phyloP scores from a whole-genome alignment of 1,140 invertebrate species.

The Anoplophora glabripennis region DNA sequence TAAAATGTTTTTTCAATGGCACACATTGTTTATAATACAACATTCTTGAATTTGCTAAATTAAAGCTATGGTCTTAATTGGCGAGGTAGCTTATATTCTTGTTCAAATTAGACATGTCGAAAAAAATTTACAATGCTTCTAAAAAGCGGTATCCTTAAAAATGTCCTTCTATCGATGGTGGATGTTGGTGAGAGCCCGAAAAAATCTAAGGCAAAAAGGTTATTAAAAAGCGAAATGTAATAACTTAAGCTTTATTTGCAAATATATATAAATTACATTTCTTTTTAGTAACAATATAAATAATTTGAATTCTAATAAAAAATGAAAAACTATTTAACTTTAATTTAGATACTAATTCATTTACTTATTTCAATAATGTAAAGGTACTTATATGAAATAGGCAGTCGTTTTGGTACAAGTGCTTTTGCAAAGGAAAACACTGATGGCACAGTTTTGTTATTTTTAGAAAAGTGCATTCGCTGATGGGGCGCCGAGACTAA shows the following conservation, averaged over 20 bases:
- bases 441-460: constrained; percentile 24
- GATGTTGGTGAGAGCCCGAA: constrained; percentile 7
- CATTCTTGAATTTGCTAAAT: too few relatives aligned
- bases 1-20: too few relatives aligned
- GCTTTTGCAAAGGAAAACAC: constrained; percentile 31
- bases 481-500: too few relatives aligned
- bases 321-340: constrained; percentile 22
- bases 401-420: constrained; percentile 39
- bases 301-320: constrained; percentile 22
- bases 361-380: constrained; percentile 6
- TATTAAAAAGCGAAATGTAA: constrained; percentile 45
- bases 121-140: too few relatives aligned
- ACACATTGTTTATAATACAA: too few relatives aligned
- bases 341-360: background rate
- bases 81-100: too few relatives aligned
- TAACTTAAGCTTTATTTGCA: constrained; percentile 45
- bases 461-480: too few relatives aligned
- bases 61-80: too few relatives aligned
- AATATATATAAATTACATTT: constrained; percentile 43
- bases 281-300: constrained; percentile 41
- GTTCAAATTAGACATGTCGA: too few relatives aligned
- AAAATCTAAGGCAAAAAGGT: constrained; percentile 21
- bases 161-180: background rate
- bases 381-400: constrained; percentile 33
- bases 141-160: too few relatives aligned